These are phyloP conservation scores for Poeciliopsis paucimaculata DNA, from an alignment of 2,797 vertebrate genomes.

Conservation along the genomic window DNA sequence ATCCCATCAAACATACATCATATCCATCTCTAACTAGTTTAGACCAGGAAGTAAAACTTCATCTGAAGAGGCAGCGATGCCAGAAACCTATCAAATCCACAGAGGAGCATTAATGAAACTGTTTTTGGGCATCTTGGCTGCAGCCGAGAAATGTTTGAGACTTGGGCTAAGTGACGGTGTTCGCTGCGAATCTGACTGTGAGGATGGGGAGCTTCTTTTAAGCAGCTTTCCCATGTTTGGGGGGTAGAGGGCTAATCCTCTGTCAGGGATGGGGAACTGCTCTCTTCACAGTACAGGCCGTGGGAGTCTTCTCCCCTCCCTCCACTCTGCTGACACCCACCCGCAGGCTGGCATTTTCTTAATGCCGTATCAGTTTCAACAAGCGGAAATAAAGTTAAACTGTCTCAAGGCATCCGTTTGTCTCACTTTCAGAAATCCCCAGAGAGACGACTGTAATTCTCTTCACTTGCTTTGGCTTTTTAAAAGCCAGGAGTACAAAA, in stretches of 20 bases:
- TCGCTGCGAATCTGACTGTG: constrained; percentile 73
- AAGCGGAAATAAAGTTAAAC: constrained; percentile 84
- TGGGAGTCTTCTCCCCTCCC: constrained; percentile 81
- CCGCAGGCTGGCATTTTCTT: constrained; percentile 82
- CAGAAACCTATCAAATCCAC: constrained; percentile 78
- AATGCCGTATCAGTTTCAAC: constrained; percentile 85
- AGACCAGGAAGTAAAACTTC: constrained; percentile 70
- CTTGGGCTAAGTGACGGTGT: constrained; percentile 74
- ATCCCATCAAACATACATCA: constrained; percentile 77
- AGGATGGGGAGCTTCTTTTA: constrained; percentile 77
- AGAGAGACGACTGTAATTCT: constrained; percentile 83
- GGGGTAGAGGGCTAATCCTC: constrained; percentile 83
- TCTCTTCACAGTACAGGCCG: constrained; percentile 78
- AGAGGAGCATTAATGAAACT: constrained; percentile 77
- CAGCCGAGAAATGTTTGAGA: constrained; percentile 70
- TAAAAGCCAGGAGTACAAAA: constrained; percentile 63
- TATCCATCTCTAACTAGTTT: constrained; percentile 75
- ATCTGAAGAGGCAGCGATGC: constrained; percentile 70
- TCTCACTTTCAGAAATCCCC: constrained; percentile 81
- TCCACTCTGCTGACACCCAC: constrained; percentile 79
- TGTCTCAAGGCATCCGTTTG: constrained; percentile 81
- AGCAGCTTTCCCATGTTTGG: constrained; percentile 84
- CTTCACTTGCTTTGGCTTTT: constrained; percentile 76
- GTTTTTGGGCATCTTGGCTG: constrained; percentile 79
- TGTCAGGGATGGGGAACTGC: constrained; percentile 81